Percentiles rank a stretch among this genome's conserved stretches.
phyloP scores from a whole-genome alignment of 2,113 vertebrate species.

The Ceuthmochares aereus region DNA sequence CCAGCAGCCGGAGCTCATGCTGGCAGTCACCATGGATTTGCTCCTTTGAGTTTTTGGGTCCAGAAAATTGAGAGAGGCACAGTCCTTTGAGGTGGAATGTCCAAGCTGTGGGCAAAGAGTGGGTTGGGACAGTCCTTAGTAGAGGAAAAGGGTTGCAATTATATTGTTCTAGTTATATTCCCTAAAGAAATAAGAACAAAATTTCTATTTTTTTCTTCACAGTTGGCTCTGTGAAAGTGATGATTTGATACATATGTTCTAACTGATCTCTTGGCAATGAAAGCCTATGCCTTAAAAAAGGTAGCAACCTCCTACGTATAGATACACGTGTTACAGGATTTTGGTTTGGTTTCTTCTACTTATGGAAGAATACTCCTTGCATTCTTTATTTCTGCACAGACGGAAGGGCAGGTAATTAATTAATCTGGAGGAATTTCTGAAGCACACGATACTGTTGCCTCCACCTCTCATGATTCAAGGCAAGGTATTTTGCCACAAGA shows the following conservation, averaged over 20 bases:
- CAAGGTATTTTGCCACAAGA: neutral
- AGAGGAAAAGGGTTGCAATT: neutral
- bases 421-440: neutral
- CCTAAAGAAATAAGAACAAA: neutral
- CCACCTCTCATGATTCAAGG: neutral
- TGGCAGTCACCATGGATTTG: neutral
- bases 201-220: neutral
- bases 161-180: neutral
- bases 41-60: neutral
- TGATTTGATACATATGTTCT: slow-evolving; percentile 41
- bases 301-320: slow-evolving; percentile 37
- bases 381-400: neutral
- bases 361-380: neutral
- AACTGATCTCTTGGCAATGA: slow-evolving; percentile 34
- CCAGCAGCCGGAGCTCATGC: neutral
- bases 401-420: neutral
- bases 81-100: neutral
- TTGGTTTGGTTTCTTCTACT: neutral
- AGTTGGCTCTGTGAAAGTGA: neutral
- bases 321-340: neutral
- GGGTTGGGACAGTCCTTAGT: neutral
- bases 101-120: neutral
- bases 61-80: neutral
- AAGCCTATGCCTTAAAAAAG: neutral
- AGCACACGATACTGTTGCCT: neutral